phyloP scores from a whole-genome alignment of 2,888 invertebrate species.

The Chloroclysta siterata region DNA sequence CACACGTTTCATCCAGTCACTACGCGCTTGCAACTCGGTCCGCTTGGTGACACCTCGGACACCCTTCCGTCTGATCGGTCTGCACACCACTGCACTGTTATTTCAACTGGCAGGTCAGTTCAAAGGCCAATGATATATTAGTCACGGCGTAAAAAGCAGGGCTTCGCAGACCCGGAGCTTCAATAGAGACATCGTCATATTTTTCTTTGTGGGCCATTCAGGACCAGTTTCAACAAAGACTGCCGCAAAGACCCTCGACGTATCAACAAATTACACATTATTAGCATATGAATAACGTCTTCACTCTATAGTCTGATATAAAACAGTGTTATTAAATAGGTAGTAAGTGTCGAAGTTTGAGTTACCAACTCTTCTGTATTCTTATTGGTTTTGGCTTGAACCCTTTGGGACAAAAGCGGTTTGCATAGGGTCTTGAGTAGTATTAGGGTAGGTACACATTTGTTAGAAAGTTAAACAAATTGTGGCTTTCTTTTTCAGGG shows the following conservation, averaged over 20 bases:
- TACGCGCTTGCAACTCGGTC: constrained; percentile 17
- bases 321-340: constrained; percentile 70
- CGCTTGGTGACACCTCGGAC: constrained; percentile 25
- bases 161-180: constrained; percentile 62
- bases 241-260: constrained; percentile 81
- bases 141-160: constrained; percentile 59
- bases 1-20: constrained; percentile 19
- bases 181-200: constrained; percentile 79
- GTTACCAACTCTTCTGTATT: constrained; percentile 51
- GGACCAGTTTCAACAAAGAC: constrained; percentile 77
- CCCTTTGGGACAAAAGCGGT: constrained; percentile 13
- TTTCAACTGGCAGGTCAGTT: constrained; percentile 72
- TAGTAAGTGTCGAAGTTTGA: constrained; percentile 68
- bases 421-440: constrained; percentile 4
- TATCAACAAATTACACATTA: constrained; percentile 83
- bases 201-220: constrained; percentile 67
- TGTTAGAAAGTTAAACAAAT: constrained; percentile 8
- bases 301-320: constrained; percentile 61
- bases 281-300: constrained; percentile 75
- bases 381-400: constrained; percentile 41
- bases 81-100: constrained; percentile 63
- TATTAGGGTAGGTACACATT: neutral
- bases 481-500: constrained; percentile 3
- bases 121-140: constrained; percentile 69
- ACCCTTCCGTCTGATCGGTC: constrained; percentile 34